phyloP scores from a whole-genome alignment of 1,140 invertebrate species.

The Pentalonia nigronervosa region DNA sequence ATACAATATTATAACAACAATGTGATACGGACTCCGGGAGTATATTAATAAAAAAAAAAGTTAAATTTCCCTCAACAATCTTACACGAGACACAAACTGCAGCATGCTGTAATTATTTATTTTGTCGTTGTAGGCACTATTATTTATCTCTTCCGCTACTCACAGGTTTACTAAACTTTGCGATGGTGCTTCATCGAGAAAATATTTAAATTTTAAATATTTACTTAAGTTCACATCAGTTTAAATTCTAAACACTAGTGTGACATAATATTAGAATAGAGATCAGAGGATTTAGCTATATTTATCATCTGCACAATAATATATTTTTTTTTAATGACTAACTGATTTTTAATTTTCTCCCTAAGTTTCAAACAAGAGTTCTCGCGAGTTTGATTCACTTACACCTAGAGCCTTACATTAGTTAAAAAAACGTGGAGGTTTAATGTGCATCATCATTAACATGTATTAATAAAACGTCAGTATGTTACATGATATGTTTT shows the following conservation, averaged over 20 bases:
- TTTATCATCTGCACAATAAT: not conserved
- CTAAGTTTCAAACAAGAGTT: too few species aligned
- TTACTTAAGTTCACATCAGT: not conserved
- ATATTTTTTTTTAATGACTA: not conserved
- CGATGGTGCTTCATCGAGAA: not conserved
- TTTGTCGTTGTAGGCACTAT: not conserved
- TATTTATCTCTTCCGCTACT: not conserved
- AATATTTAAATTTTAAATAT: not conserved
- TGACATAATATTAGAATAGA: not conserved
- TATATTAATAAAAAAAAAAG: not conserved
- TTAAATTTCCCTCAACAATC: not conserved
- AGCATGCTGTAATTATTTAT: not conserved
- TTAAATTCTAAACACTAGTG: not conserved
- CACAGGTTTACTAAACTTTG: not conserved
- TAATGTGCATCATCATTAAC: too few species aligned
- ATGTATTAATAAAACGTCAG: too few species aligned
- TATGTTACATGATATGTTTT: too few species aligned
- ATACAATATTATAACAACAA: not conserved
- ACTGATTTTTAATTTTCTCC: too few species aligned
- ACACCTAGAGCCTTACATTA: too few species aligned
- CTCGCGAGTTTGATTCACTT: too few species aligned
- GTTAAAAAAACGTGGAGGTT: too few species aligned
- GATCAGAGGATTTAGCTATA: not conserved
- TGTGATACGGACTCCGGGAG: not conserved
- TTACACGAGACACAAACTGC: too few species aligned